Percentiles rank a stretch among this genome's conserved stretches.
These are phyloP conservation scores for Caenorhabditis angaria DNA, from an alignment of 2,888 invertebrate genomes.

Conservation along the genomic window DNA sequence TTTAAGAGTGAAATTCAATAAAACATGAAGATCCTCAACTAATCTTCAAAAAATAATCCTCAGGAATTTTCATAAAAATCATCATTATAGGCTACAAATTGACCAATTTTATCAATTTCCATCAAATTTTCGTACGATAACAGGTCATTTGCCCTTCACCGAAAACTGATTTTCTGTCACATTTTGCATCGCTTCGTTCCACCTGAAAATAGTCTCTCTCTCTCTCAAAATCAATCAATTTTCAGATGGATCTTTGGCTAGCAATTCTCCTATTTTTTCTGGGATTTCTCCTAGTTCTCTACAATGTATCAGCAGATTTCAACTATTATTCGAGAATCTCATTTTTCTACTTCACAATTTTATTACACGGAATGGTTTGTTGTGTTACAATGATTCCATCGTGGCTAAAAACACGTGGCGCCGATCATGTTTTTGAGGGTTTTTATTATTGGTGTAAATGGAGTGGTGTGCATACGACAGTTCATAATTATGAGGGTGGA, in stretches of 20 bases:
- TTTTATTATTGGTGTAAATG: conserved; percentile 54
- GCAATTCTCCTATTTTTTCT: conserved; percentile 21
- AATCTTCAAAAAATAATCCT: too few species aligned
- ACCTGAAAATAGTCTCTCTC: too few species aligned
- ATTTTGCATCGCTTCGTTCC: too few species aligned
- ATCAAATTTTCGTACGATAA: too few species aligned
- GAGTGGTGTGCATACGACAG: conserved; percentile 52
- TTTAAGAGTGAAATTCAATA: too few species aligned
- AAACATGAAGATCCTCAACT: too few species aligned
- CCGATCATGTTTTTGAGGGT: conserved; percentile 48
- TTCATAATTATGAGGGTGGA: conserved; percentile 30
- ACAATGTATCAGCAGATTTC: conserved; percentile 37
- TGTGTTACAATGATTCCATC: conserved; percentile 49
- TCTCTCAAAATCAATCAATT: too few species aligned
- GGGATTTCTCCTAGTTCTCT: conserved; percentile 26
- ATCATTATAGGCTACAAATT: too few species aligned
- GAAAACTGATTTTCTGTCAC: too few species aligned
- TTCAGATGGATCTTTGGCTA: conserved; percentile 23
- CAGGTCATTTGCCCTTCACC: too few species aligned
- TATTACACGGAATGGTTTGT: conserved; percentile 51
- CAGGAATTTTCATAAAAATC: too few species aligned
- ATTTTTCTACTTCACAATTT: conserved; percentile 52
- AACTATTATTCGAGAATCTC: conserved; percentile 47
- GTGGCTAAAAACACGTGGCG: conserved; percentile 43
- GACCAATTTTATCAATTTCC: too few species aligned